These are phyloP conservation scores for Choloepus hoffmanni DNA, from an alignment of 2,113 vertebrate species.

Conservation along the genomic window DNA sequence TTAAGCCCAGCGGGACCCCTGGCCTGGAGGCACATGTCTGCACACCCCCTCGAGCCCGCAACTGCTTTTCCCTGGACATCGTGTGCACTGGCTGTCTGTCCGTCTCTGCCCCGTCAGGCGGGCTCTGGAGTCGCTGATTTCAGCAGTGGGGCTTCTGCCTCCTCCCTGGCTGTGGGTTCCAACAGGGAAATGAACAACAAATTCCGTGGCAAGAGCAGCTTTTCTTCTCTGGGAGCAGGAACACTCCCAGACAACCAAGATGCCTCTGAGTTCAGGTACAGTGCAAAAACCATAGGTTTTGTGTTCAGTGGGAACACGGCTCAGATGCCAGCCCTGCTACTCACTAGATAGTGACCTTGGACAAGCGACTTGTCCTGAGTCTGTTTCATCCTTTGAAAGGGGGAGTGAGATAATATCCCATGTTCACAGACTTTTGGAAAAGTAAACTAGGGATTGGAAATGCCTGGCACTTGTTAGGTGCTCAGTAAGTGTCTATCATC, in stretches of 20 bases:
- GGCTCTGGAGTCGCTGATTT: fast-evolving
- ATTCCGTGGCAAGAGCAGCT: neutral
- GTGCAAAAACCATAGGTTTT: neutral
- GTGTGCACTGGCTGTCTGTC: neutral
- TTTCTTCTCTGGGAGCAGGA: neutral
- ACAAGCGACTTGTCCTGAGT: neutral
- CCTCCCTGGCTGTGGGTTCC: neutral
- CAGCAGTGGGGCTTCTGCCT: neutral
- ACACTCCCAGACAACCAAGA: neutral
- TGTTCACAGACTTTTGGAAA: neutral
- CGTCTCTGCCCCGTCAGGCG: neutral
- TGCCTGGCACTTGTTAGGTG: neutral
- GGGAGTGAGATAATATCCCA: neutral
- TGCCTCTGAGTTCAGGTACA: neutral
- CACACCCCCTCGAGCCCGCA: fast-evolving
- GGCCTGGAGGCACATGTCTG: neutral
- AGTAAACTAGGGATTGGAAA: neutral
- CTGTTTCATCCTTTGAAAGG: neutral
- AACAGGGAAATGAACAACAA: neutral
- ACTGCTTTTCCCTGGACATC: neutral
- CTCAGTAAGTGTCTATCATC: neutral
- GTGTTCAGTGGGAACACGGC: neutral
- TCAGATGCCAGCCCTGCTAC: neutral
- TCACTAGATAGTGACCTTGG: neutral
- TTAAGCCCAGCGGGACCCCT: neutral